Evolutionary conservation across 2,113 vertebrate genomes (phyloP).

Genomic region (Ceyx melanurus): DNA sequence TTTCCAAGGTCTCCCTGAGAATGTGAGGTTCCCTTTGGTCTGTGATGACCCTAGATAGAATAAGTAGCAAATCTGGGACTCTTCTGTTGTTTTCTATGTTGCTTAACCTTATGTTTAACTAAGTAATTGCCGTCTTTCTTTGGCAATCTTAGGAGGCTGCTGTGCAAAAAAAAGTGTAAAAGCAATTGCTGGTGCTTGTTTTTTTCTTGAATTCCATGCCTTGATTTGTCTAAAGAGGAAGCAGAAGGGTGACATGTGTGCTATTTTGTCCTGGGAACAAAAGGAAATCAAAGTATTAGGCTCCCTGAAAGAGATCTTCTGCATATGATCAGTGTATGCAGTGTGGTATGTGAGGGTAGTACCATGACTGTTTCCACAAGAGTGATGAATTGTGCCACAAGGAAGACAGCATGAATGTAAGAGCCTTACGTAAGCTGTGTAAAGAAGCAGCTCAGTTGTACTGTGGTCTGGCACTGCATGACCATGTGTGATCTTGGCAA

Average conservation of each 20-base stretch:
- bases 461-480: background rate
- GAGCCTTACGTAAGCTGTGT: background rate
- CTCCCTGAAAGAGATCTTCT: background rate
- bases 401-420: background rate
- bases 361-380: background rate
- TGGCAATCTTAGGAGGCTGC: background rate
- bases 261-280: background rate
- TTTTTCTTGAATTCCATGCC: background rate
- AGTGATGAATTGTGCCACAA: background rate
- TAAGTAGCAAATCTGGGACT: background rate
- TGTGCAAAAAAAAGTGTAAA: background rate
- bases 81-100: background rate
- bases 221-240: background rate
- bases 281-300: background rate
- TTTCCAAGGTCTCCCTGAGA: background rate
- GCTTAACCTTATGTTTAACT: background rate
- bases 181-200: background rate
- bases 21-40: background rate
- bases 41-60: background rate
- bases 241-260: background rate
- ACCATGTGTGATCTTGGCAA: background rate
- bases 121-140: background rate
- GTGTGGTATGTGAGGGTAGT: background rate
- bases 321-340: background rate
- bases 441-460: background rate